Evolutionary conservation across 2,888 invertebrate species (phyloP), one percentile per base, ranked within the genome.

Genomic region (Iphiclides podalirius): DNA sequence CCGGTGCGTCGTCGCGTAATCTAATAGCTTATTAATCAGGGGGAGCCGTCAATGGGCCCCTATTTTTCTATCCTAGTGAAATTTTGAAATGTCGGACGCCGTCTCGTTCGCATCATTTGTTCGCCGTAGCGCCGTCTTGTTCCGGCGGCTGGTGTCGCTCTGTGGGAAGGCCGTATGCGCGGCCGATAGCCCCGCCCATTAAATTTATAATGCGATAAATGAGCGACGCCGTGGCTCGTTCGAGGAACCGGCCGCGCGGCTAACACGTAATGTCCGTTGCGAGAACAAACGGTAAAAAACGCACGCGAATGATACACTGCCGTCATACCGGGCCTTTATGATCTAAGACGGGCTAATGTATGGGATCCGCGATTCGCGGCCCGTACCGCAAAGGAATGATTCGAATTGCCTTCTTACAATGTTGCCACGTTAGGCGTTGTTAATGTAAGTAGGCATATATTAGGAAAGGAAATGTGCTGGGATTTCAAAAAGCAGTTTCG

Each of bases 1-100:
- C 70, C 78, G 75, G 69, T 72, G 72, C 77, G 82, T 79, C 79
- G 78, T 78, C 72, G 72, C 66, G 84, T 88, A 88, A 88, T 88
- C 85, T 88, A 87, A 88, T 88, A 88, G 87, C 86, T 86, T 86
- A 86, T 88, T 88, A 87, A 88, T 85, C 73, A 85, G 78, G 86
- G 85, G 85, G 86, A 84, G 73, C 76, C 75, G 68, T 75, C 75
- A 67, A 76, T 75, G 73, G 75, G 67, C 71, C 86, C 84, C 79
- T 75, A 83, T 85, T 86, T 78, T 82, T 81, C 86, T 86, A 85
- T 80, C 71, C 73, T 87, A 86, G 87, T 70, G 62, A 75, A 81
- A 65, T 79, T 78, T 28, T 69, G 71, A 79, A 86, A 80, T 82
- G 75, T 79, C 79, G 60, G 73, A 72, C 66, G 73, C 72, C 69